Base-by-base conservation (phyloP, 2,888 invertebrate species). In the Steinernema carpocapsae region DNA sequence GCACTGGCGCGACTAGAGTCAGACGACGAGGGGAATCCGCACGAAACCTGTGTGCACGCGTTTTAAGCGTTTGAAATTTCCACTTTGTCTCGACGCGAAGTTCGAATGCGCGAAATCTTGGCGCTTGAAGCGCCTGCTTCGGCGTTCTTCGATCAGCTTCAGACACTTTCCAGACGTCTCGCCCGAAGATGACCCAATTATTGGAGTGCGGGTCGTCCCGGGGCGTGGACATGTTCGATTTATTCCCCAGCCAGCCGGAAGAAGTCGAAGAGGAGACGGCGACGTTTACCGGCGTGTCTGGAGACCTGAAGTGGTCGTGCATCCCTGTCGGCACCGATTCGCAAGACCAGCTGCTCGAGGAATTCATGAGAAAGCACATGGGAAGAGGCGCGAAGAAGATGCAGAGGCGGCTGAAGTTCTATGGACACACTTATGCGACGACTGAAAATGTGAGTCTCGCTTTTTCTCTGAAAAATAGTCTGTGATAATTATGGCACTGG, bases 191-290 rank as follows among this genome's bases (percentile, higher is more conserved):
- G 48, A 48, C 19, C n/a, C 17, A 17, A 19, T 26, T 17, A 3
- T 14, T 26, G 56, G 56, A 56, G 17, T 56, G 6, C 56, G 56
- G 12, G 26, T 56, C 56, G 12, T 26, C 56, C 4, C 56, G 26
- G 6, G 56, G 56, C 22, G 26, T 22, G n/a, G 56, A 56, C 56
- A 56, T 56, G 56, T 56, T 56, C 56, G 56, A 56, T 19, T 24
- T 56, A 12, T 12, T 24, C 43, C 14, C 43, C 6, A 56, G 26
- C 26, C 24, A 14, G 7, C 2, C 26, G 6, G 56, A 56, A 6
- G 56, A 10, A 22, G 12, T 14, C 6, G n/a, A n/a, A n/a, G n/a
- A n/a, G n/a, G n/a, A n/a, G n/a, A 12, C 56, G 7, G 56, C 56
- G 24, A 14, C 56, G 56, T 56, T 56, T 26, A 26, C n/a, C 17